Conservation (phyloP, 2,113 vertebrate genomes). For the Sander vitreus region DNA sequence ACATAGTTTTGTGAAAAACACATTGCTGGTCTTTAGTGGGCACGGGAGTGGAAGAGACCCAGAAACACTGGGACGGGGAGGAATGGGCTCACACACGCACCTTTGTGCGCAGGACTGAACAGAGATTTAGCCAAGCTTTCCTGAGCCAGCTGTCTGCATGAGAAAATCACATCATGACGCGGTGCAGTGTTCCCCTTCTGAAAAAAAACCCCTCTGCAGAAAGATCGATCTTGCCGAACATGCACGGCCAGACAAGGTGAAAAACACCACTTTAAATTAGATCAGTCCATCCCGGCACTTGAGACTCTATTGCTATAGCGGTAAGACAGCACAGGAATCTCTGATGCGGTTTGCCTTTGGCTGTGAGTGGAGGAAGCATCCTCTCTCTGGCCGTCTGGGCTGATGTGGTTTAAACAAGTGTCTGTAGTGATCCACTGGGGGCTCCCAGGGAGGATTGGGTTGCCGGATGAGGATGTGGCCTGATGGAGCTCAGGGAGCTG, state of each 20-base stretch:
- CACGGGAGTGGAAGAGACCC: slow-evolving; percentile 73
- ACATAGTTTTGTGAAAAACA: slow-evolving; percentile 82
- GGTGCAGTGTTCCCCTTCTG: slow-evolving; percentile 24
- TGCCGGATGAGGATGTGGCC: slow-evolving; percentile 82
- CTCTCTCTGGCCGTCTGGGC: slow-evolving; percentile 63
- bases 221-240: slow-evolving; percentile 18
- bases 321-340: slow-evolving; percentile 52
- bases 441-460: slow-evolving; percentile 74
- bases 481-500: slow-evolving; percentile 65
- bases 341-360: slow-evolving; percentile 66
- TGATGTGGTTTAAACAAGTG: slow-evolving; percentile 82
- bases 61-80: slow-evolving; percentile 63
- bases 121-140: slow-evolving; percentile 65
- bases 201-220: slow-evolving; percentile 42
- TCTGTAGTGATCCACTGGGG: slow-evolving; percentile 71
- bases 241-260: slow-evolving; percentile 41
- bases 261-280: slow-evolving; percentile 59
- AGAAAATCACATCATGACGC: slow-evolving; percentile 60
- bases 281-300: slow-evolving; percentile 42
- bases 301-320: slow-evolving; percentile 41
- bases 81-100: slow-evolving; percentile 65
- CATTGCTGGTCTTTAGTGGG: slow-evolving; percentile 77
- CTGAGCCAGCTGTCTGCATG: slow-evolving; percentile 71
- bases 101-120: slow-evolving; percentile 60
- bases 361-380: slow-evolving; percentile 73